phyloP scores from a whole-genome alignment of 2,113 vertebrate species.

The Murina feae region DNA sequence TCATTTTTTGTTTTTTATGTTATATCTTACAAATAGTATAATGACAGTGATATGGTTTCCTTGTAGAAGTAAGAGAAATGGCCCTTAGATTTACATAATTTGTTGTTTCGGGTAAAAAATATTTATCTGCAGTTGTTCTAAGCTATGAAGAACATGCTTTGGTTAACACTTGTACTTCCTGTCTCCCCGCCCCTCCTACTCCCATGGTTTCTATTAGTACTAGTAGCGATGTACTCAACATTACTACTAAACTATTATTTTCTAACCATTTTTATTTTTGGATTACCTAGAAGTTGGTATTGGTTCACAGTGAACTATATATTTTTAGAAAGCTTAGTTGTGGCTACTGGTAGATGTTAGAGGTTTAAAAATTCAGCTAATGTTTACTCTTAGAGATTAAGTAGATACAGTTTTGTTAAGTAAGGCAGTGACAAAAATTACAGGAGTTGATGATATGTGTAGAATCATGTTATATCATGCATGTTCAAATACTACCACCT shows the following conservation, averaged over 20 bases:
- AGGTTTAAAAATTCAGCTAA: slow-evolving; percentile 23
- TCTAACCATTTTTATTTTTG: background rate
- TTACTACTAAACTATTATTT: background rate
- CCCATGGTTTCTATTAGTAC: background rate
- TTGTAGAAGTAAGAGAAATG: slow-evolving; percentile 18
- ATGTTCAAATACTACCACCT: background rate
- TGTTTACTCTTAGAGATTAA: background rate
- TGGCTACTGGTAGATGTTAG: slow-evolving; percentile 1
- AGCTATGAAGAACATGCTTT: background rate
- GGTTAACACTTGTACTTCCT: slow-evolving; percentile 5
- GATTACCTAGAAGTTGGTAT: background rate
- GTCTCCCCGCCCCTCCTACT: too few relatives aligned
- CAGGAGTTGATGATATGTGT: background rate
- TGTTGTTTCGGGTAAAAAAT: slow-evolving; percentile 22
- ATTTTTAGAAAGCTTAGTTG: slow-evolving; percentile 4
- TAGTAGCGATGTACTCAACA: background rate
- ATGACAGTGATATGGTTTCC: background rate
- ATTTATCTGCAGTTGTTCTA: background rate
- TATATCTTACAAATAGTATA: background rate
- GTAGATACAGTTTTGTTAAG: slow-evolving; percentile 21
- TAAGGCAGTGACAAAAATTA: background rate
- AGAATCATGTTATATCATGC: background rate
- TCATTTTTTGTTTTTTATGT: slow-evolving; percentile 1
- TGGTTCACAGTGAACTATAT: background rate
- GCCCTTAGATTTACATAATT: background rate